Conservation (phyloP, 2,113 vertebrate species). For the Serinus canaria region DNA sequence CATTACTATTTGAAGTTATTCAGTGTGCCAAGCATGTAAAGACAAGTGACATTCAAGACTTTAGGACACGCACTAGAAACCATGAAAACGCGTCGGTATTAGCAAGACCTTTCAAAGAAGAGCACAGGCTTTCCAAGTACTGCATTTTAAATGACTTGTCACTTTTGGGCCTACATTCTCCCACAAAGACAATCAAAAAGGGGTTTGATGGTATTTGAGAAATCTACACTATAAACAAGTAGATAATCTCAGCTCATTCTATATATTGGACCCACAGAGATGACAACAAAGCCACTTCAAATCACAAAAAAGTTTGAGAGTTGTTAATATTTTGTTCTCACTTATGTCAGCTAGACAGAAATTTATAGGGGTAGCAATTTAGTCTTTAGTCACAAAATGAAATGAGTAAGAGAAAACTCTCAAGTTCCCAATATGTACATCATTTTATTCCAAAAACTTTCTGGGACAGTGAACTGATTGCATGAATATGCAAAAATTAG, state of each 20-base stretch:
- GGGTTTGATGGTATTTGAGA: background rate
- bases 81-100: background rate
- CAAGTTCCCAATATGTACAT: background rate
- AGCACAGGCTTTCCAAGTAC: background rate
- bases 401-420: background rate
- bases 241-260: background rate
- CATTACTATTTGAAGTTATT: background rate
- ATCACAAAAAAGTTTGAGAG: background rate
- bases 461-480: background rate
- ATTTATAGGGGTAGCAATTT: background rate
- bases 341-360: background rate
- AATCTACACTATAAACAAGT: background rate
- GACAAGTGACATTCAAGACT: background rate
- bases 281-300: background rate
- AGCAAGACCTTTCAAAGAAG: background rate
- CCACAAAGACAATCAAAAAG: background rate
- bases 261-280: background rate
- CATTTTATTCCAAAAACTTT: background rate
- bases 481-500: background rate
- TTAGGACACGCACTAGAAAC: background rate
- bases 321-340: background rate
- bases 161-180: background rate
- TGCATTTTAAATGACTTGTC: background rate
- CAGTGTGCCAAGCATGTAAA: background rate
- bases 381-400: background rate